These are phyloP conservation scores for Dascillus cervinus DNA, from an alignment of 2,888 invertebrate species.

Conservation along the genomic window DNA sequence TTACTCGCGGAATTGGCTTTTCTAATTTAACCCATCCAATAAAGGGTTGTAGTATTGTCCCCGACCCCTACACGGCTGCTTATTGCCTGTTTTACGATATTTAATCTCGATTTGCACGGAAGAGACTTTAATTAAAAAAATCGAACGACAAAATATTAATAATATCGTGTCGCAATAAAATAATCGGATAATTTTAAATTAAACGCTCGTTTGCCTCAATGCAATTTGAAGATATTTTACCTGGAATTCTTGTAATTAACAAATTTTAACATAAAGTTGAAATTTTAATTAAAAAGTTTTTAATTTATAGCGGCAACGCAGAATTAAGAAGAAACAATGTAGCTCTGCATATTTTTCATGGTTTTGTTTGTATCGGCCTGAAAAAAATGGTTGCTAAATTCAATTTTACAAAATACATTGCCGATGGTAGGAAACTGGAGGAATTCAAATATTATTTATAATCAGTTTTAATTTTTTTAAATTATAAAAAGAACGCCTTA, in stretches of 20 bases:
- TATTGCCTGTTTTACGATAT: constrained; percentile 36
- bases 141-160: constrained; percentile 13
- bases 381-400: too few species aligned
- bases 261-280: constrained; percentile 22
- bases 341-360: too few species aligned
- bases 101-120: constrained; percentile 33
- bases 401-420: too few species aligned
- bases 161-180: constrained; percentile 11
- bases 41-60: constrained; percentile 37
- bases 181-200: constrained; percentile 14
- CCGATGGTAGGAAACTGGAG: too few species aligned
- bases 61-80: constrained; percentile 30
- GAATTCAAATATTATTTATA: too few species aligned
- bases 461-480: too few species aligned
- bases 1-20: constrained; percentile 38
- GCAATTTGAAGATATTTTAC: constrained; percentile 14
- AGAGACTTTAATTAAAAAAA: constrained; percentile 34
- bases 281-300: constrained; percentile 10
- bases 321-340: too few species aligned
- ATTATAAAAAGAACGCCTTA: too few species aligned
- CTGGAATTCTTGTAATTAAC: constrained; percentile 26
- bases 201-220: constrained; percentile 11
- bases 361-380: too few species aligned
- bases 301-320: constrained; percentile 10
- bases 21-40: constrained; percentile 39